Evolutionary conservation across 1,140 invertebrate species (phyloP), one percentile per base, ranked within the genome.

Genomic region (Heliconius hermathena): DNA sequence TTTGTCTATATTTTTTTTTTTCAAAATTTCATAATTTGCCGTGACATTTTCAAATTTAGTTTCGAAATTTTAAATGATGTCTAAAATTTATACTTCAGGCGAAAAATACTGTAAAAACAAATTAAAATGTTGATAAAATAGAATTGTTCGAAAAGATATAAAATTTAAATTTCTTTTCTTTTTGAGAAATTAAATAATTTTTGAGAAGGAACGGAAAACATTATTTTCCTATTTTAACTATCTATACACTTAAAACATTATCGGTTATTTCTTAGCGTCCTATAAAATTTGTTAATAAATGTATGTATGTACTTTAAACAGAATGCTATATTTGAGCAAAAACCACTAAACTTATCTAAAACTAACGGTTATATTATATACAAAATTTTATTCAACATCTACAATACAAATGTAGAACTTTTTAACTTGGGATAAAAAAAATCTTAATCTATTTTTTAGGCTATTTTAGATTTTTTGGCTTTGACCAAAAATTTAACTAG

Each of bases 401-500:
- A 29, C 60, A 66, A 8, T 60, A 66, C 60, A 29, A 66, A 26
- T 13, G 60, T 66, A 66, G 13, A 66, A 29, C 4, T 66, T 66
- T 29, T 29, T 57, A 9, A 57, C 8, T n/a, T 57, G 13, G 52
- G 4, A 66, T 16, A 16, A 26, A 26, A n/a, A 66, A 66, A 22
- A 26, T 66, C 57, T 66, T 66, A 66, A 9, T 13, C 16, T 22
- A 57, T 36, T 6, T 36, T 33, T 36, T 36, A 36, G 6, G 6
- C 54, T 57, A 20, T 9, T 57, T 6, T 57, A n/a, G 8, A 57
- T 57, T 57, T n/a, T 57, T 57, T 57, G 54, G 54, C 9, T 57
- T 22, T 83, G 66, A 73, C 79, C 80, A 83, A 80, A 81, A 49
- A 60, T n/a, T n/a, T n/a, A n/a, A n/a, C n/a, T n/a, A n/a, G 5